Evolutionary conservation across 1,140 invertebrate species (phyloP).

Genomic region (Portunus trituberculatus): DNA sequence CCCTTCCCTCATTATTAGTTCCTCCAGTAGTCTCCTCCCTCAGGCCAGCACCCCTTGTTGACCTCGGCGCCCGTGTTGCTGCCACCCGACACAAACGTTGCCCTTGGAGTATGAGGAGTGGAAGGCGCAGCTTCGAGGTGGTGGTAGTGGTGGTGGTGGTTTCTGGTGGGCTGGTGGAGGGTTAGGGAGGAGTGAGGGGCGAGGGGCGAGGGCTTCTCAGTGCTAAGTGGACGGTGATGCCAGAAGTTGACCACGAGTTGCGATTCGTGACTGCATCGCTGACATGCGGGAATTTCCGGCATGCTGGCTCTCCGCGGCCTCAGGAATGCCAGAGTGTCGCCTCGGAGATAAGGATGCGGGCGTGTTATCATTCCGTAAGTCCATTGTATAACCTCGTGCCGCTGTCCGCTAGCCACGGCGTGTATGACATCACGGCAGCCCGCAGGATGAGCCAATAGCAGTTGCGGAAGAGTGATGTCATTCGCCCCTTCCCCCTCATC

Average conservation of each 20-base stretch:
- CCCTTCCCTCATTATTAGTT: not conserved
- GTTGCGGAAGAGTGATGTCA: slow-evolving; percentile 59
- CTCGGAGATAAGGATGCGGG: not conserved
- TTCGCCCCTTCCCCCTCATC: not conserved
- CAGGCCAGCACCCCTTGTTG: not conserved
- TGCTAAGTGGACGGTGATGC: not conserved
- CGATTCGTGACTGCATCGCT: no score
- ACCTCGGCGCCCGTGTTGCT: no score
- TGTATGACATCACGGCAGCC: not conserved
- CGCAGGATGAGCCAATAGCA: not conserved
- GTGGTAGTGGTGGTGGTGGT: slow-evolving; percentile 15
- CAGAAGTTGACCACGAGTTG: no score
- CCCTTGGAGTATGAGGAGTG: not conserved
- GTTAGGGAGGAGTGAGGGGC: not conserved
- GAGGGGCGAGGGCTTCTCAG: not conserved
- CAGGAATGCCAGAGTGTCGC: no score
- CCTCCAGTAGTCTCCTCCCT: not conserved
- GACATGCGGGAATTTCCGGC: no score
- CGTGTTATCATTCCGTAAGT: not conserved
- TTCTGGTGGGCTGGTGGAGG: not conserved
- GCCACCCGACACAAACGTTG: slow-evolving; percentile 2
- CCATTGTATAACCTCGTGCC: not conserved
- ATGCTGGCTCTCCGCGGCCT: no score
- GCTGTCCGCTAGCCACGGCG: not conserved
- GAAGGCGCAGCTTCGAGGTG: not conserved